phyloP scores from a whole-genome alignment of 2,797 vertebrate species.

The Denticeps clupeoides region DNA sequence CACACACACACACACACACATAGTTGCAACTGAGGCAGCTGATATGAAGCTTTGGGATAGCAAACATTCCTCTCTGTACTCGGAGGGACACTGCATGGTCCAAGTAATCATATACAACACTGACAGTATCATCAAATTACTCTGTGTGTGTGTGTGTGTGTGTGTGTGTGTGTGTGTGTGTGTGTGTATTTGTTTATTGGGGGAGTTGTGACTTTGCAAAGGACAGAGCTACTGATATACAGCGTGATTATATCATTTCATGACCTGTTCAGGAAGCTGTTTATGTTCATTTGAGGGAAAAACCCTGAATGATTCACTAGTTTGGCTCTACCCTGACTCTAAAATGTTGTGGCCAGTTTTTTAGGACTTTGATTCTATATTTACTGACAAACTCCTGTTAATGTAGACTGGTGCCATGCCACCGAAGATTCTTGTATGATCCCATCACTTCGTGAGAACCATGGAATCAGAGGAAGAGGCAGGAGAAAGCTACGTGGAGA shows the following conservation, averaged over 20 bases:
- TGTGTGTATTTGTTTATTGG: neutral
- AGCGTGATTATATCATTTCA: no score
- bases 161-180: neutral
- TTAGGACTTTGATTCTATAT: no score
- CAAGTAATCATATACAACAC: neutral
- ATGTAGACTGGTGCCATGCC: slow-evolving; percentile 37
- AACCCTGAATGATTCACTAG: no score
- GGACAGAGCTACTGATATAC: no score
- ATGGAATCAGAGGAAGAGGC: slow-evolving; percentile 60
- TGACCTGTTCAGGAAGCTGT: no score
- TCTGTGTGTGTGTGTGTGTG: neutral
- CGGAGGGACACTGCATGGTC: neutral
- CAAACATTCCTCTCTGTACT: slow-evolving; percentile 23
- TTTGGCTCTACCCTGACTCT: no score
- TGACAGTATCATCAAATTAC: neutral
- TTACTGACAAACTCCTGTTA: neutral
- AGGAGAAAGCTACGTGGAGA: slow-evolving; percentile 37
- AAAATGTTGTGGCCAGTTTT: no score
- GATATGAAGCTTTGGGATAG: slow-evolving; percentile 34
- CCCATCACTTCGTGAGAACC: slow-evolving; percentile 11
- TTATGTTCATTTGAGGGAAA: no score
- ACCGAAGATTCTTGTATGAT: slow-evolving; percentile 23
- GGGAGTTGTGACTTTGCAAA: neutral
- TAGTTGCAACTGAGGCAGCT: slow-evolving; percentile 26
- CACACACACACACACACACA: neutral